phyloP scores from a whole-genome alignment of 2,888 invertebrate species.

The Laspeyria flexula region DNA sequence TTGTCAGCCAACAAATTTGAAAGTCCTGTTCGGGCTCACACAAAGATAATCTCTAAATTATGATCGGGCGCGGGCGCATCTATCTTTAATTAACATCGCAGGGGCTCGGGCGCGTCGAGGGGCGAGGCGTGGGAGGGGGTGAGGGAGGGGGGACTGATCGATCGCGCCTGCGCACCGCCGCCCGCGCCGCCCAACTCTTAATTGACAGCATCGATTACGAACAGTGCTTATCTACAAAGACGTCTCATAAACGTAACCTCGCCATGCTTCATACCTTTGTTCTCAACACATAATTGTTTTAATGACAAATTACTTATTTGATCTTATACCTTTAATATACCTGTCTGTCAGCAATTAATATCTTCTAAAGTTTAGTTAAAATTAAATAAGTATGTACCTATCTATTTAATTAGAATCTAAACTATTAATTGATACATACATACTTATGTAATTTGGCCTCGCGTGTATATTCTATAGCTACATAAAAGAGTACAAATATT shows the following conservation, averaged over 20 bases:
- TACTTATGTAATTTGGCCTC: too few relatives aligned
- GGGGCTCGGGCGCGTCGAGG: slow-evolving; percentile 12
- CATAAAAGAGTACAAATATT: too few relatives aligned
- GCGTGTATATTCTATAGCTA: too few relatives aligned
- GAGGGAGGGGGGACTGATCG: slow-evolving; percentile 48
- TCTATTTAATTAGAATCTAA: too few relatives aligned
- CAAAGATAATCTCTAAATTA: slow-evolving; percentile 55
- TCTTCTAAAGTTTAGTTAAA: too few relatives aligned
- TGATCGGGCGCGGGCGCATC: slow-evolving; percentile 51
- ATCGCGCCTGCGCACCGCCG: slow-evolving; percentile 45
- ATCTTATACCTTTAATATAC: neutral
- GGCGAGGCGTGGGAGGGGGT: neutral
- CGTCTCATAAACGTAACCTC: slow-evolving; percentile 18
- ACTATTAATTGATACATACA: too few relatives aligned
- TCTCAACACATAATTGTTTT: slow-evolving; percentile 17
- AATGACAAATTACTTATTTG: slow-evolving; percentile 19
- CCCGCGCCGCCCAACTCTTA: slow-evolving; percentile 32
- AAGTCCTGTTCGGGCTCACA: slow-evolving; percentile 57
- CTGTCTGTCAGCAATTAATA: neutral
- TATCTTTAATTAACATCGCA: slow-evolving; percentile 76
- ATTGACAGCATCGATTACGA: slow-evolving; percentile 62
- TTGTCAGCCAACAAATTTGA: slow-evolving; percentile 66
- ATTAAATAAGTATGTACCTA: too few relatives aligned
- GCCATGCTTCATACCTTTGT: slow-evolving; percentile 14
- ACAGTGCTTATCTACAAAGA: slow-evolving; percentile 23